Evolutionary conservation across 2,888 invertebrate genomes (phyloP).

Genomic region (Cyclophora albipunctata): DNA sequence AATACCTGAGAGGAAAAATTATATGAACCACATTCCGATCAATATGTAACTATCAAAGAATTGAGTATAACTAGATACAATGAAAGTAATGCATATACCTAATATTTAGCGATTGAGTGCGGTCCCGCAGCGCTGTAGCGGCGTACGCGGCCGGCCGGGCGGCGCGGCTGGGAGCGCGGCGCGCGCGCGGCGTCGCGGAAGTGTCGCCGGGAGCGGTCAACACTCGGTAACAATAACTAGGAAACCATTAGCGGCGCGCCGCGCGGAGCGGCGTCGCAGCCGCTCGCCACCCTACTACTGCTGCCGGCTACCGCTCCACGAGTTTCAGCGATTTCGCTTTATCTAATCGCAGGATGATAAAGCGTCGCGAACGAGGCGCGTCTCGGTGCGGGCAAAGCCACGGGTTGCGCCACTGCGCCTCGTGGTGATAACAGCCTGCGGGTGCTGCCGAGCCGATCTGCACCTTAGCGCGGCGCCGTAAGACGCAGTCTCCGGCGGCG

Average conservation of each 20-base stretch:
- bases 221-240: constrained; percentile 51
- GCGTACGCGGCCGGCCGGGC: constrained; percentile 8
- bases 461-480: background rate
- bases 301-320: constrained; percentile 23
- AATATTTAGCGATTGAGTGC: too few relatives aligned
- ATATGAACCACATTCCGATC: too few relatives aligned
- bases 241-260: constrained; percentile 17
- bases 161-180: constrained; percentile 10
- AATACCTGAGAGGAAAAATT: too few relatives aligned
- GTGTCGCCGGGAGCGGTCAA: constrained; percentile 36
- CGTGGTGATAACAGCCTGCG: background rate
- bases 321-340: constrained; percentile 46
- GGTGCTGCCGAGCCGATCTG: background rate
- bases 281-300: constrained; percentile 39
- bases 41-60: too few relatives aligned
- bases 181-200: constrained; percentile 5
- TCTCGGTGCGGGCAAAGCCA: constrained; percentile 10
- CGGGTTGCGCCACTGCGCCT: constrained; percentile 4
- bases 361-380: constrained; percentile 20
- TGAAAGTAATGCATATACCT: too few relatives aligned
- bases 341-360: constrained; percentile 63
- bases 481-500: too few relatives aligned
- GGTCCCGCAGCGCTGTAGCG: too few relatives aligned
- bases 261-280: constrained; percentile 19
- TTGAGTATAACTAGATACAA: too few relatives aligned